A percentile compares a stretch with the other conserved stretches of the same genome.
phyloP scores from a whole-genome alignment of 2,888 invertebrate genomes.

The Proisotoma minuta region DNA sequence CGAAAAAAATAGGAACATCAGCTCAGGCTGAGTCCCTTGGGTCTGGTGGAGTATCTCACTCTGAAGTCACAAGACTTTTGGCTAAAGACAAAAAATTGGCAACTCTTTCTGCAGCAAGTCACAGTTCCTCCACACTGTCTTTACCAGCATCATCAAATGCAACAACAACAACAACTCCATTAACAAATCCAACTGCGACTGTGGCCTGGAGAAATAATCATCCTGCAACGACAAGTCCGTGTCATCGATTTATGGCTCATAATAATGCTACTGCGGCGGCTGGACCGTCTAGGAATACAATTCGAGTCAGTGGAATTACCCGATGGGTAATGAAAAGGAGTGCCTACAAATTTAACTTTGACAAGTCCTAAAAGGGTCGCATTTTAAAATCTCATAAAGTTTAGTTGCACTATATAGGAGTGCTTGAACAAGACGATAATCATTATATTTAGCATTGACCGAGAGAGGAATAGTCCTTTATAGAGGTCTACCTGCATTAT shows the following conservation, averaged over 20 bases:
- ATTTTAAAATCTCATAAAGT: too few species aligned
- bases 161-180: not conserved
- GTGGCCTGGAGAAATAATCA: not conserved
- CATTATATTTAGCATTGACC: too few species aligned
- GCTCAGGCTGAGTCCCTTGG: conserved; percentile 10
- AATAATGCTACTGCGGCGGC: conserved; percentile 11
- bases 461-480: too few species aligned
- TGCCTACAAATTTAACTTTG: conserved; percentile 43
- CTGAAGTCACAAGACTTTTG: not conserved
- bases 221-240: conserved; percentile 22
- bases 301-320: conserved; percentile 30
- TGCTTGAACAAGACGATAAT: conserved; percentile 8
- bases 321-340: conserved; percentile 48
- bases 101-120: not conserved
- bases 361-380: conserved; percentile 31
- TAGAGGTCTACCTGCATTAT: too few species aligned
- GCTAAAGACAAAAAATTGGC: not conserved
- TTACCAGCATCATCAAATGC: conserved; percentile 9
- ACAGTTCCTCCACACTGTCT: conserved; percentile 14
- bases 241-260: conserved; percentile 19
- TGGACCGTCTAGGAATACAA: conserved; percentile 20
- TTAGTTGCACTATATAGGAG: not conserved
- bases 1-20: conserved; percentile 23
- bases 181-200: not conserved
- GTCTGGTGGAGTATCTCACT: conserved; percentile 14